Base-by-base conservation (phyloP, 2,888 invertebrate genomes). In the Idaea biselata region DNA sequence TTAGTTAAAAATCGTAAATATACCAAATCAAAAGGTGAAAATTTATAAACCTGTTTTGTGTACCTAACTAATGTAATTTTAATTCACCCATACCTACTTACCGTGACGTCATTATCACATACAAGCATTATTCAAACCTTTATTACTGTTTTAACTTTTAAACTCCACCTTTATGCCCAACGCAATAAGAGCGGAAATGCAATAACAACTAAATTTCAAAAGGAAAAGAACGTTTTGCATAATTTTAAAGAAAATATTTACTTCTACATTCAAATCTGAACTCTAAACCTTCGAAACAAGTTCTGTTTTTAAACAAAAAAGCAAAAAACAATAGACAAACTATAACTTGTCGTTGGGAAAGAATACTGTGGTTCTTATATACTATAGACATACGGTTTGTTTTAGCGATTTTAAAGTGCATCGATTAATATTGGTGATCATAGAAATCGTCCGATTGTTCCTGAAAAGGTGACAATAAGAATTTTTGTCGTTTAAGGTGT, bases 51-150 rank as follows among this genome's bases (percentile, higher is more conserved):
- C 87, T 81, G 87, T 88, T 83, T 79, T 73, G 75, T 80, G 80
- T 76, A 77, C 77, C 79, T 17, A 56, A 84, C 87, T 90, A 91
- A 91, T 91, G 91, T 89, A 82, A 88, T 91, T 91, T 91, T 91
- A 91, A 91, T 91, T 88, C 73, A 79, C 78, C 76, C 72, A 74
- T 73, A 78, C 73, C 81, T 84, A 85, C 79, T 68, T 66, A 88
- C 80, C 91, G 84, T 89, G 89, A 89, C 90, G 88, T 89, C 89
- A 89, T 91, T 89, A 90, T 77, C 82, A 76, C 78, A 81, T 78
- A 77, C 73, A 65, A 74, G 67, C 65, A 44, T 61, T 65, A 61
- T 31, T 58, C 18, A 11, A 63, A 60, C 60, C 62, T 25, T 25
- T 54, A 54, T 33, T n/a, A 58, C 56, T 25, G 16, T 53, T 31